Evolutionary conservation across 1,140 invertebrate genomes (phyloP), one percentile per base, ranked within the genome.

Genomic region (Drosophila bocki): DNA sequence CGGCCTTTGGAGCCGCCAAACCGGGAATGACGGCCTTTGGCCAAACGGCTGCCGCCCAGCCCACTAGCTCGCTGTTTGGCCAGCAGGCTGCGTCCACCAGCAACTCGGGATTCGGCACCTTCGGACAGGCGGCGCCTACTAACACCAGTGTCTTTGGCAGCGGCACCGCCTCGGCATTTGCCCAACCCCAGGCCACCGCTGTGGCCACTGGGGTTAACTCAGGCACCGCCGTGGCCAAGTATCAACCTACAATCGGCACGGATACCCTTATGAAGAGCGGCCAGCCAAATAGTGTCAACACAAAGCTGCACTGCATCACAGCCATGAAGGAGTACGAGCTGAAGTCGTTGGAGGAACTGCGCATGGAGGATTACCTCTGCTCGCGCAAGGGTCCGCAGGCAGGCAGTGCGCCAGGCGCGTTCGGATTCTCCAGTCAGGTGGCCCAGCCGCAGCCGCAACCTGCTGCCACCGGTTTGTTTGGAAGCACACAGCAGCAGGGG

Each of bases 291-390:
- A 98, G 94, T 63, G 98, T 99, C 72, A 97, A 95, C 64, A 99
- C 98, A 3, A 95, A 97, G 80, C 98, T 99, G 93, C 97, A 99
- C 92, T 99, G 98, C 91, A 99, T 99, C 44, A 98, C 97, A 6
- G 97, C 97, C 69, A 99, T 99, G 98, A 99, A 99, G 94, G 98
- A 99, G 90, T 99, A 99, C 93, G 98, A 99, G 91, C 94, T 91
- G 26, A 99, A 99, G 94, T 98, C 97, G 1, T 93, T 99, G 29
- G 98, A 99, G 93, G 98, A 99, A 93, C 93, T 99, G 2, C 94
- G 98, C 51, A 93, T 97, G 29, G 98, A 99, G 93, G 99, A 99
- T 94, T 99, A 99, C 93, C 92, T 94, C 39, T 96, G 96, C 12
- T 97, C 97, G 60, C 93, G 98, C 12, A 99, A 99, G 94, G 97